Evolutionary conservation across 2,797 vertebrate genomes (phyloP).

Genomic region (Muraenolepis orangiensis): DNA sequence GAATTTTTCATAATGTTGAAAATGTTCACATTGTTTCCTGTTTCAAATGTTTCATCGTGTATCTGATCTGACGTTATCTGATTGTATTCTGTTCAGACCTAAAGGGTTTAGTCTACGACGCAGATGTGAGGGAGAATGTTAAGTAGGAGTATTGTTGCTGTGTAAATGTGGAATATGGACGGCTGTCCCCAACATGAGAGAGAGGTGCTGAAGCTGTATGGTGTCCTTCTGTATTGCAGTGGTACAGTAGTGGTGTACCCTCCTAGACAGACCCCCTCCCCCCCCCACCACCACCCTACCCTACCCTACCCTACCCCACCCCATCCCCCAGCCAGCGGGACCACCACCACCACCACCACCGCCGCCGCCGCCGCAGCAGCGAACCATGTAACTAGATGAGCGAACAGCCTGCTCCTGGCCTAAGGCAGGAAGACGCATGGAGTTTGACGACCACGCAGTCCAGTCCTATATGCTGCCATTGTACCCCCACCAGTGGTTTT

Average conservation of each 20-base stretch:
- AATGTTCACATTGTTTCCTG: too few relatives aligned
- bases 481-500: too few relatives aligned
- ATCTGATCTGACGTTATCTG: slow-evolving; percentile 42
- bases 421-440: slow-evolving; percentile 55
- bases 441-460: slow-evolving; percentile 43
- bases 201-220: background rate
- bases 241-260: slow-evolving; percentile 55
- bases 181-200: too few relatives aligned
- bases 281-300: too few relatives aligned
- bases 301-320: background rate
- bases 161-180: too few relatives aligned
- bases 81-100: slow-evolving; percentile 61
- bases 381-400: slow-evolving; percentile 55
- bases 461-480: slow-evolving; percentile 18
- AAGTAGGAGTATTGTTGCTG: background rate
- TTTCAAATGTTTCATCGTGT: background rate
- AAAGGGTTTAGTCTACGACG: background rate
- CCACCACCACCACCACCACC: too few relatives aligned
- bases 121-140: background rate
- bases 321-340: slow-evolving; percentile 59
- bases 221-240: slow-evolving; percentile 64
- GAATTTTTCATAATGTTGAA: background rate
- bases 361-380: too few relatives aligned
- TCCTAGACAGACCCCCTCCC: slow-evolving; percentile 39
- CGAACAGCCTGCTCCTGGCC: slow-evolving; percentile 9